These are phyloP conservation scores for Pelobates fuscus DNA, from an alignment of 2,113 vertebrate genomes.

Conservation along the genomic window DNA sequence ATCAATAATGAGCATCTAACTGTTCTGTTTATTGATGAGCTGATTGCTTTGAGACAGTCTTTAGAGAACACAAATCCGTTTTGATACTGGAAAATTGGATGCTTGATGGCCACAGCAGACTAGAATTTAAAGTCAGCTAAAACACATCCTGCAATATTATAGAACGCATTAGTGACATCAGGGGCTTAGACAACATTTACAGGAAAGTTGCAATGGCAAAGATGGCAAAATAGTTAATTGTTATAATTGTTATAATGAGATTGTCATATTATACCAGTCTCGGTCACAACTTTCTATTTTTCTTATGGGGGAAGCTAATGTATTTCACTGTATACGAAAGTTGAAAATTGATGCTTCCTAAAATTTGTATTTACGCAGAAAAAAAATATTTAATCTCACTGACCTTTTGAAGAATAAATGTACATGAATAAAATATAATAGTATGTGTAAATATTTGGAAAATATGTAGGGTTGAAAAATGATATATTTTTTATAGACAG, in stretches of 20 bases:
- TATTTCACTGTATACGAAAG: no score
- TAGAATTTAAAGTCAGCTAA: conserved; percentile 61
- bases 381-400: no score
- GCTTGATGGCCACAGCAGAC: conserved; percentile 62
- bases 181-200: conserved; percentile 45
- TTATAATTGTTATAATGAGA: conserved; percentile 8
- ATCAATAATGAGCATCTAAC: conserved; percentile 71
- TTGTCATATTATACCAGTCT: neutral
- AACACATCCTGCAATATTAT: conserved; percentile 51
- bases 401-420: no score
- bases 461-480: no score
- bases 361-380: no score
- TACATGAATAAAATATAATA: no score
- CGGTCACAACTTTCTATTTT: conserved; percentile 11
- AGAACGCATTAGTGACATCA: conserved; percentile 53
- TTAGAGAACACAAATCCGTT: conserved; percentile 67
- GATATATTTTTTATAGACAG: no score
- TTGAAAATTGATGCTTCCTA: neutral
- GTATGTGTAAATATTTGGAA: no score
- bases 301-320: no score
- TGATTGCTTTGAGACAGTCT: conserved; percentile 58
- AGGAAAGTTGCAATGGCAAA: conserved; percentile 1
- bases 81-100: conserved; percentile 63
- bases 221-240: conserved; percentile 15
- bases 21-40: conserved; percentile 74